Evolutionary conservation across 1,140 invertebrate species (phyloP).

Genomic region (Aphidius gifuensis): DNA sequence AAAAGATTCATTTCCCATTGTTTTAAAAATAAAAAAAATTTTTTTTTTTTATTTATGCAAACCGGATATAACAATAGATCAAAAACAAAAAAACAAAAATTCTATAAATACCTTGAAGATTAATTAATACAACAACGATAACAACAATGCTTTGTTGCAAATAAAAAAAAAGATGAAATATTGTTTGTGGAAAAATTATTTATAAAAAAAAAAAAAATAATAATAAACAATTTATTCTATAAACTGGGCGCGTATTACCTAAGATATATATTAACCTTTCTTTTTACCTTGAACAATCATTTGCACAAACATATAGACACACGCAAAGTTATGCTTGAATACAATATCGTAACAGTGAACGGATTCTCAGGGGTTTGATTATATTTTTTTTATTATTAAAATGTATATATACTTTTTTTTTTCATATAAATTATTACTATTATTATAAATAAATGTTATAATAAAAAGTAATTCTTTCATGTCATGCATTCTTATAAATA

Average conservation of each 20-base stretch:
- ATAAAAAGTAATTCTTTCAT: too few relatives aligned
- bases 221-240: not conserved
- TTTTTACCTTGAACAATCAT: constrained; percentile 25
- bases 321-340: constrained; percentile 6
- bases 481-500: not conserved
- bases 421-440: not conserved
- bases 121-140: too few relatives aligned
- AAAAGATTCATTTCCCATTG: too few relatives aligned
- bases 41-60: too few relatives aligned
- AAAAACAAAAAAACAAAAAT: too few relatives aligned
- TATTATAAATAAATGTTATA: not conserved
- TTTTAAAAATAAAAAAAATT: too few relatives aligned
- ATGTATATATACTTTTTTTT: not conserved
- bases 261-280: constrained; percentile 27
- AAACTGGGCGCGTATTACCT: constrained; percentile 18
- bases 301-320: constrained; percentile 7
- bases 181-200: too few relatives aligned
- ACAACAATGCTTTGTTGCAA: too few relatives aligned
- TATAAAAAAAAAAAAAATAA: too few relatives aligned
- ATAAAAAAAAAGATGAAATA: too few relatives aligned
- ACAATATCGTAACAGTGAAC: constrained; percentile 15
- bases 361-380: constrained; percentile 13
- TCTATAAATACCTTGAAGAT: too few relatives aligned
- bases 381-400: constrained; percentile 7
- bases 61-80: too few relatives aligned